Percentiles rank a stretch among this genome's conserved stretches.
phyloP scores from a whole-genome alignment of 2,888 invertebrate species.

The Cynaeus angustus region DNA sequence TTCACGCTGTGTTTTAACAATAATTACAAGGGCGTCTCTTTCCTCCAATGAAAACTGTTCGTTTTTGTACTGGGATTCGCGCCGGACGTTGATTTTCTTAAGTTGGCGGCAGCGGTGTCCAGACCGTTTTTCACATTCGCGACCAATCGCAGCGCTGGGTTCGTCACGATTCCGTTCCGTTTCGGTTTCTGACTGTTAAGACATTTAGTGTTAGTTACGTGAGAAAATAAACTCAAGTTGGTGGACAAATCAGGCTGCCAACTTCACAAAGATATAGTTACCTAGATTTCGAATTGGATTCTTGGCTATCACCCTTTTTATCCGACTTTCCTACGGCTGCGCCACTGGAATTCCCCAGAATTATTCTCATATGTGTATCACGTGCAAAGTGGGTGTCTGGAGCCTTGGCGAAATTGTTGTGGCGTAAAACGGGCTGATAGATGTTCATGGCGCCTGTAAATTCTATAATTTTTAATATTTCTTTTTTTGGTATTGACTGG shows the following conservation, averaged over 20 bases:
- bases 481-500: no score
- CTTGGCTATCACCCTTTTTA: conserved; percentile 59
- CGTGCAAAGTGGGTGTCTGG: conserved; percentile 89
- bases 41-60: conserved; percentile 89
- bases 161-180: conserved; percentile 89
- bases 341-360: conserved; percentile 73
- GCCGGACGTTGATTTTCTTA: conserved; percentile 77
- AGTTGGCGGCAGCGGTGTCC: conserved; percentile 78
- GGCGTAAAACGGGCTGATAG: conserved; percentile 70
- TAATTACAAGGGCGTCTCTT: conserved; percentile 83
- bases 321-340: conserved; percentile 62
- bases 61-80: conserved; percentile 78
- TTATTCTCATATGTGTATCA: conserved; percentile 95
- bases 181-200: conserved; percentile 76
- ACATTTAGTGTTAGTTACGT: no score
- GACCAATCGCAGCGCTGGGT: conserved; percentile 89
- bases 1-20: conserved; percentile 45
- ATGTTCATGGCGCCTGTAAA: conserved; percentile 67
- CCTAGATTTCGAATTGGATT: conserved; percentile 64
- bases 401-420: conserved; percentile 70
- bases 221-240: no score
- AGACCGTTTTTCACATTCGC: conserved; percentile 84
- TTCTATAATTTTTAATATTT: background rate
- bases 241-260: no score
- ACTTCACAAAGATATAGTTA: conserved; percentile 35